Base-by-base conservation (phyloP, 2,888 invertebrate species). In the Drosophila seclusa region DNA sequence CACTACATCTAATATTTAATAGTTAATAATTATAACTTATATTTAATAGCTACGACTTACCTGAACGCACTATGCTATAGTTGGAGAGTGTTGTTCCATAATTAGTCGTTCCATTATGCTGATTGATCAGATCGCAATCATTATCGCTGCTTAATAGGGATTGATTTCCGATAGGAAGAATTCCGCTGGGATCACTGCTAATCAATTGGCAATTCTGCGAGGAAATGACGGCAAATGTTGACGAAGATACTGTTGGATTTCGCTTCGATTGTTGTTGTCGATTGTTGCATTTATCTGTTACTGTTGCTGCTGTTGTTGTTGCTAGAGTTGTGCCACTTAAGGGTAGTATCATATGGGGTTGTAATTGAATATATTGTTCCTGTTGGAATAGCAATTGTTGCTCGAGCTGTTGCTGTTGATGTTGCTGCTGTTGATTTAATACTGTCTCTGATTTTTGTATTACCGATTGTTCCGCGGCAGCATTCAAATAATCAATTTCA, bases 361-460 rank as follows among this genome's bases (percentile, higher is more conserved):
- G 65, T 4, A 67, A 53, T 40, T 74, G 66, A 31, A 82, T 38
- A 21, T 80, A 52, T 58, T 84, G 81, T 27, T 80, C 77, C 31
- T 83, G 80, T 52, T 85, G 80, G 21, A 81, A 78, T 42, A 87
- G 63, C 36, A 84, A 59, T 32, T 81, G 79, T n/a, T 89, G 78
- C 27, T 79, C 76, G 8, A 77, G 76, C 34, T 50, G 49, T 4
- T 48, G 24, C 34, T 80, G 76, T 21, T 21, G 42, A 42, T 13
- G 6, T 42, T 21, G 42, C 7, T 42, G 42, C 45, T 88, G 78
- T 40, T 78, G 79, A 21, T 62, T 61, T 73, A 81, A 74, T 64
- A 79, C 66, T 69, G 73, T 40, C 42, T 80, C 67, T 36, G 27
- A 10, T 49, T 68, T 48, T 21, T 53, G 21, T 8, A 45, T 16